Percentiles rank a stretch among this genome's conserved stretches.
Evolutionary conservation across 2,888 invertebrate genomes (phyloP).

Genomic region (Rhorus exstirpatorius): DNA sequence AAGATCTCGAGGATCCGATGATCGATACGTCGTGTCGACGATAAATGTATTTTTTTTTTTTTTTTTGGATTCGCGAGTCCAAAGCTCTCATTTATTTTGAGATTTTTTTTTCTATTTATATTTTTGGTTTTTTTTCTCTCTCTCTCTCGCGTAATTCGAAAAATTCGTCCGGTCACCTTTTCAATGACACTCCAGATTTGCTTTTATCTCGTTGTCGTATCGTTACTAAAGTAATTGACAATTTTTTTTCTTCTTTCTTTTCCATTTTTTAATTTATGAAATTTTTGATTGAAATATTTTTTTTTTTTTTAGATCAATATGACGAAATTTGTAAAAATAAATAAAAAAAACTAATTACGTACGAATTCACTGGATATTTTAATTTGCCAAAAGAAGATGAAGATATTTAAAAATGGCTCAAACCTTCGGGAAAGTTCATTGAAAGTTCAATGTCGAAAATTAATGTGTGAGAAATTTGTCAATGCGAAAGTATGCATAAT

Average conservation of each 20-base stretch:
- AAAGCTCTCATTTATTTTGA: constrained; percentile 12
- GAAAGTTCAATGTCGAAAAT: no score
- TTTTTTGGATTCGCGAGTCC: constrained; percentile 5
- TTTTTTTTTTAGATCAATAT: no score
- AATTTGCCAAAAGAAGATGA: no score
- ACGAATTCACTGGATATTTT: no score
- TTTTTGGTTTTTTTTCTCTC: background rate
- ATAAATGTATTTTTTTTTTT: background rate
- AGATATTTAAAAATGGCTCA: no score
- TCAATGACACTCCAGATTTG: constrained; percentile 36
- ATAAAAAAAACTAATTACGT: no score
- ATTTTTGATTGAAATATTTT: no score
- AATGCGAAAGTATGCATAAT: background rate
- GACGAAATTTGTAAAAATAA: no score
- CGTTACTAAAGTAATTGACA: background rate
- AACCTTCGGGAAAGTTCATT: no score
- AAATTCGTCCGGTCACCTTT: constrained; percentile 23
- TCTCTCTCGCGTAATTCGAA: constrained; percentile 7
- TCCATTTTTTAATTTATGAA: background rate
- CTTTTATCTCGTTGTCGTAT: background rate
- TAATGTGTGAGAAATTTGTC: no score
- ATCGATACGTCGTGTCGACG: constrained; percentile 47
- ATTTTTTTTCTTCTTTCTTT: background rate
- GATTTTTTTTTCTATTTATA: background rate
- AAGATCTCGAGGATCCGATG: constrained; percentile 54